Conservation (phyloP, 2,113 vertebrate species). For the Calyptommatus sinebrachiatus region DNA sequence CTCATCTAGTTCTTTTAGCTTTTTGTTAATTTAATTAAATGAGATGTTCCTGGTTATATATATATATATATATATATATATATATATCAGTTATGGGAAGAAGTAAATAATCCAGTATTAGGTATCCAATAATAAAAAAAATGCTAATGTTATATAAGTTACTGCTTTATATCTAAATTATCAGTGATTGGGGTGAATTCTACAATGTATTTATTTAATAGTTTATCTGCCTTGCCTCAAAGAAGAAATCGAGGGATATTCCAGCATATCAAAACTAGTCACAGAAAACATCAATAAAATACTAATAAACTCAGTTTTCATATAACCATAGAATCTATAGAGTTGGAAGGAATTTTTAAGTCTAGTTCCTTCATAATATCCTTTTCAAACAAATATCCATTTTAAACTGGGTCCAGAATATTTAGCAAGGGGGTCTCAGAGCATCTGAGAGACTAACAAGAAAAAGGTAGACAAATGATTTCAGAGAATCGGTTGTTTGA, state of each 20-base stretch:
- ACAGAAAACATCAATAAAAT: no score
- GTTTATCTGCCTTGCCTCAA: neutral
- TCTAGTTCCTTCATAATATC: no score
- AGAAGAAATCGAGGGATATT: neutral
- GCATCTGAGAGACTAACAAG: no score
- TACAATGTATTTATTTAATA: neutral
- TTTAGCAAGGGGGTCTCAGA: no score
- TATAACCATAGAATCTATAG: no score
- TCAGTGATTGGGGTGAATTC: neutral
- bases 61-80: constrained; percentile 22
- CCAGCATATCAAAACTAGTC: no score
- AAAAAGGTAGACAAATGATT: no score
- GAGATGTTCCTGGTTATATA: constrained; percentile 30
- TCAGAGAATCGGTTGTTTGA: no score
- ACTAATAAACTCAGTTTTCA: no score
- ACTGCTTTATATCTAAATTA: neutral
- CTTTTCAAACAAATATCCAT: no score
- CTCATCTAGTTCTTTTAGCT: constrained; percentile 34
- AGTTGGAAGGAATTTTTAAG: no score
- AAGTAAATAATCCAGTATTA: constrained; percentile 24
- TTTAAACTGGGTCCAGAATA: no score
- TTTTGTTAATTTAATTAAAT: constrained; percentile 37
- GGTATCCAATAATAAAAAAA: neutral
- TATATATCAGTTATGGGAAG: constrained; percentile 27
- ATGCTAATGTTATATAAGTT: neutral